phyloP scores from a whole-genome alignment of 2,113 vertebrate species.

The Ceyx melanurus region DNA sequence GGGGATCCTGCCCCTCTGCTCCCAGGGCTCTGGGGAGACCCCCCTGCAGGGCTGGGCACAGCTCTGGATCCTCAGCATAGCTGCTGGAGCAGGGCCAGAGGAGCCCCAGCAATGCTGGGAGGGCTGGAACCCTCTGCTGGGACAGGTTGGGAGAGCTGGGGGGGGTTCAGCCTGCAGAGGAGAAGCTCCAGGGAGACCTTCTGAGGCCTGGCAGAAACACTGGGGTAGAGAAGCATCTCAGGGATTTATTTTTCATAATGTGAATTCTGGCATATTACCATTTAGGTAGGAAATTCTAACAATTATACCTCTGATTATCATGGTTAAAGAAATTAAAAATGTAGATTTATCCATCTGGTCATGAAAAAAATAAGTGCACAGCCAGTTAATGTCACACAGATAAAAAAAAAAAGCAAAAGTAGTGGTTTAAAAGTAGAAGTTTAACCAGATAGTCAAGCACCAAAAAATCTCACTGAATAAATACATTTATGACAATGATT shows the following conservation, averaged over 20 bases:
- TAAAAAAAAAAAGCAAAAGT: not conserved
- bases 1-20: too few species aligned
- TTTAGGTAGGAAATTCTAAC: not conserved
- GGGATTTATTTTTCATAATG: not conserved
- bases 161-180: too few species aligned
- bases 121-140: too few species aligned
- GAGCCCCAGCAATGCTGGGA: too few species aligned
- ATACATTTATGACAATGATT: not conserved
- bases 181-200: too few species aligned
- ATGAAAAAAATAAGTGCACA: not conserved
- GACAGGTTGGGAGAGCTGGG: too few species aligned
- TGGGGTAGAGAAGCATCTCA: not conserved
- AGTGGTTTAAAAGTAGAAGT: not conserved
- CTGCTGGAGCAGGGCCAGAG: too few species aligned
- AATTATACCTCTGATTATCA: not conserved
- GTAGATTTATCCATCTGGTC: not conserved
- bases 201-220: not conserved
- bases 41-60: too few species aligned
- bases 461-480: not conserved
- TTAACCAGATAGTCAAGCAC: not conserved
- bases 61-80: too few species aligned
- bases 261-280: not conserved
- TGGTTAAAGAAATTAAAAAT: not conserved
- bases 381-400: not conserved
- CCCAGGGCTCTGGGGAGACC: too few species aligned